Percentiles rank a stretch among this genome's conserved stretches.
Conservation (phyloP, 2,888 invertebrate species). For the Acanthacorydalis orientalis region DNA sequence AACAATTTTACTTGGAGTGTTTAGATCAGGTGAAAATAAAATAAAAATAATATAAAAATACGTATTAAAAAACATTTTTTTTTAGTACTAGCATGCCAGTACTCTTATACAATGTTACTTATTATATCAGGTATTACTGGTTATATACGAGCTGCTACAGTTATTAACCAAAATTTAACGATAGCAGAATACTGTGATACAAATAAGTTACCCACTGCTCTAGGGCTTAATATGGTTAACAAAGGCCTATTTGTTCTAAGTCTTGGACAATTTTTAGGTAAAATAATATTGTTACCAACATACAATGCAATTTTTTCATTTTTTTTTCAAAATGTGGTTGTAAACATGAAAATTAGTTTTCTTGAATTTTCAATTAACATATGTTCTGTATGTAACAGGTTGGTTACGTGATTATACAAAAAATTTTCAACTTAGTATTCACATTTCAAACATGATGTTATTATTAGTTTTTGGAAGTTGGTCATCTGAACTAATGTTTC, state of each 20-base stretch:
- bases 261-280: slow-evolving; percentile 37
- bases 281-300: no score
- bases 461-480: slow-evolving; percentile 36
- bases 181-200: slow-evolving; percentile 43
- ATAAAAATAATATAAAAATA: background rate
- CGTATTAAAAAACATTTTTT: slow-evolving; percentile 16
- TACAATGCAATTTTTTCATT: no score
- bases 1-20: slow-evolving; percentile 35
- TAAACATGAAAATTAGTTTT: no score
- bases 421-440: slow-evolving; percentile 44
- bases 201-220: slow-evolving; percentile 44
- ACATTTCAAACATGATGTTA: slow-evolving; percentile 39
- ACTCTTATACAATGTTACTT: slow-evolving; percentile 32
- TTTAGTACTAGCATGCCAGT: slow-evolving; percentile 43
- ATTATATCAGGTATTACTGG: slow-evolving; percentile 42
- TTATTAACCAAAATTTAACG: slow-evolving; percentile 54
- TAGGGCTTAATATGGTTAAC: slow-evolving; percentile 54
- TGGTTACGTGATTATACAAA: slow-evolving; percentile 47
- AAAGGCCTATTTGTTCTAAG: slow-evolving; percentile 52
- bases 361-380: background rate
- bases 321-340: no score
- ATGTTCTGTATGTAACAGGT: slow-evolving; percentile 27
- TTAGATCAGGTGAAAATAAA: slow-evolving; percentile 33
- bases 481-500: slow-evolving; percentile 34
- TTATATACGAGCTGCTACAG: slow-evolving; percentile 52